Evolutionary conservation across 64 coral and sea anemone species (phyloP).

Genomic region (Stichodactyla mertensii): DNA sequence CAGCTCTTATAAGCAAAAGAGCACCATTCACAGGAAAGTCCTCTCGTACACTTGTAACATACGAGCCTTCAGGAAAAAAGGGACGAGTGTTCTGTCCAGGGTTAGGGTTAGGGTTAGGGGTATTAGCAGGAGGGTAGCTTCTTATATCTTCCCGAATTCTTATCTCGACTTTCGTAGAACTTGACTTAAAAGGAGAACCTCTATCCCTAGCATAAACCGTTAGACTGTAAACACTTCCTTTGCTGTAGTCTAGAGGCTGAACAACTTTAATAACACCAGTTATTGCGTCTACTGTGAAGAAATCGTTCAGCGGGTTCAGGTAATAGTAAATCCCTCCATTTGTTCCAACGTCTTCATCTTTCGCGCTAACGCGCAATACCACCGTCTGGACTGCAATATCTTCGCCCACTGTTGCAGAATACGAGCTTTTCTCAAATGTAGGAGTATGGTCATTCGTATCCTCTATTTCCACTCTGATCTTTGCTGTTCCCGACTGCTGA

Average conservation of each 20-base stretch:
- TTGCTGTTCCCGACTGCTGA: conserved; percentile 37
- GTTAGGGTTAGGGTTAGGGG: conserved; percentile 24
- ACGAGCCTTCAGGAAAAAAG: conserved; percentile 60
- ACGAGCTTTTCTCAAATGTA: conserved; percentile 21
- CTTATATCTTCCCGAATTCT: conserved; percentile 22
- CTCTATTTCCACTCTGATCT: conserved; percentile 48
- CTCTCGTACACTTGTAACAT: conserved; percentile 67
- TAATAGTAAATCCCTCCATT: conserved; percentile 83
- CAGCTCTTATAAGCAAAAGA: conserved; percentile 52
- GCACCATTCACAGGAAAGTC: conserved; percentile 73
- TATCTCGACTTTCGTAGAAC: conserved; percentile 3
- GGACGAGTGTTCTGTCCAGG: conserved; percentile 49
- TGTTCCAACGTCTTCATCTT: conserved; percentile 63
- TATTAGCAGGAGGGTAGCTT: conserved; percentile 40
- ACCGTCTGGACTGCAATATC: conserved; percentile 38
- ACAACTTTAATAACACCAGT: conserved; percentile 63
- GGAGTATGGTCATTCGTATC: conserved; percentile 63
- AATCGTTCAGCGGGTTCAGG: conserved; percentile 1
- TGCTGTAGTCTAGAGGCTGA: conserved; percentile 36
- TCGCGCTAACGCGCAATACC: conserved; percentile 51
- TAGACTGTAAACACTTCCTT: background rate
- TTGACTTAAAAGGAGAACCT: conserved; percentile 7
- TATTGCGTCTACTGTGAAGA: conserved; percentile 69
- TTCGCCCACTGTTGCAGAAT: conserved; percentile 31
- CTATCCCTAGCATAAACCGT: conserved; percentile 55